Percentiles rank a stretch among this genome's conserved stretches.
Conservation (phyloP, 1,140 invertebrate genomes). For the Laupala kohalensis region DNA sequence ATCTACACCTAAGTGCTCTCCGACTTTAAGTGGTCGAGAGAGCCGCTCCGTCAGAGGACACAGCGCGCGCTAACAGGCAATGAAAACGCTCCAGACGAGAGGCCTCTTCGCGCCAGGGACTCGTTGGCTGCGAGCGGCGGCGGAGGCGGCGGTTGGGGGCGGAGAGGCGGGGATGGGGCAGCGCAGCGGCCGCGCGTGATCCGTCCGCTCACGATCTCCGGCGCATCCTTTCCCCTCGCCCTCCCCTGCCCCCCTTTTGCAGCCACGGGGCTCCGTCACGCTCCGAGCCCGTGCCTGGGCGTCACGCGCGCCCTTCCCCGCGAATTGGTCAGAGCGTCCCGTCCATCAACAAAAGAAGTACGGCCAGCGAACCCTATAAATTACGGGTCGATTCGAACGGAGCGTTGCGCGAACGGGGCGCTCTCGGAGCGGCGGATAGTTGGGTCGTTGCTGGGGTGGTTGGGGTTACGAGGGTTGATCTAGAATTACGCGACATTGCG, state of each 20-base stretch:
- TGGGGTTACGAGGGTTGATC: not conserved
- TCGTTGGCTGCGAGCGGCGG: not conserved
- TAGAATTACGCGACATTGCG: not conserved
- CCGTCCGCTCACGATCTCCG: not conserved
- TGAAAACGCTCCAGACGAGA: not conserved
- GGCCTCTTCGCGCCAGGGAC: not conserved
- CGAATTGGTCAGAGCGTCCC: too few species aligned
- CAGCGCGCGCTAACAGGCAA: not conserved
- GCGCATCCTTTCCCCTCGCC: not conserved
- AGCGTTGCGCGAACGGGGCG: not conserved
- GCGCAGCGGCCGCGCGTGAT: not conserved
- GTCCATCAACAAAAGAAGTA: not conserved
- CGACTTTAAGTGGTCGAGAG: not conserved
- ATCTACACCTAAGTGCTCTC: not conserved
- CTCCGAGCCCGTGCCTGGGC: not conserved
- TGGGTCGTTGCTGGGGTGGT: not conserved
- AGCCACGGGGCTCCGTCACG: too few species aligned
- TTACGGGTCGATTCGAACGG: not conserved
- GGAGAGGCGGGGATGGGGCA: not conserved
- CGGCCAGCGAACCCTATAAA: not conserved
- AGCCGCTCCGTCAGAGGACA: not conserved
- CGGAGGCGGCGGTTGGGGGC: too few species aligned
- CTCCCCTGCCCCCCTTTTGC: too few species aligned
- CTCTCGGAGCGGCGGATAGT: not conserved
- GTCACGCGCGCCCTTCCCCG: not conserved